Conservation (phyloP, 2,113 vertebrate genomes). For the Lampris megalopsis region DNA sequence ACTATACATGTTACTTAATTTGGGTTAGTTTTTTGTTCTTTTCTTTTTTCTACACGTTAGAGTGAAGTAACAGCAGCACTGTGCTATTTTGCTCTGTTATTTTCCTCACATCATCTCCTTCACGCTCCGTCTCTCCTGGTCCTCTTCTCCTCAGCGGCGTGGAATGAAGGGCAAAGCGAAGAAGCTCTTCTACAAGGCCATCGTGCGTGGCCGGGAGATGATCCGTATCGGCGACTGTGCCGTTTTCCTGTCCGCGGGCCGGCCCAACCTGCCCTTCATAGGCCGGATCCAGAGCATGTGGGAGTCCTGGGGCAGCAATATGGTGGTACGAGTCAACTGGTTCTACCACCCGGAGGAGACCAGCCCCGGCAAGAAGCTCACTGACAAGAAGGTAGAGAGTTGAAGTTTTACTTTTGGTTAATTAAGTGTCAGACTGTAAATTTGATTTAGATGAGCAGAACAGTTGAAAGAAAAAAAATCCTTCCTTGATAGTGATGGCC, state of each 20-base stretch:
- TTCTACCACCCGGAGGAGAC: slow-evolving; percentile 99
- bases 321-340: slow-evolving; percentile 99
- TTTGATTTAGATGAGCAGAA: too few species aligned
- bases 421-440: background rate
- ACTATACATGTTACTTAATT: too few species aligned
- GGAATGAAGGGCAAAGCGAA: slow-evolving; percentile 99
- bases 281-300: slow-evolving; percentile 99
- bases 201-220: slow-evolving; percentile 95
- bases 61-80: background rate
- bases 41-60: background rate
- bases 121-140: background rate
- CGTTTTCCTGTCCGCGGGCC: slow-evolving; percentile 94
- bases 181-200: slow-evolving; percentile 99
- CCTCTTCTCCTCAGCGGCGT: slow-evolving; percentile 84
- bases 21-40: too few species aligned
- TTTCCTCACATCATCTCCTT: background rate
- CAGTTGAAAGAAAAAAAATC: too few species aligned
- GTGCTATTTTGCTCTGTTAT: background rate
- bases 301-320: slow-evolving; percentile 99
- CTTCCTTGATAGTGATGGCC: too few species aligned
- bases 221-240: slow-evolving; percentile 98
- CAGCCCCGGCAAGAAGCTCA: slow-evolving; percentile 95
- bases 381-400: slow-evolving; percentile 90
- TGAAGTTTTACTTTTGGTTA: slow-evolving; percentile 5
- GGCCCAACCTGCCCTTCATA: slow-evolving; percentile 98